phyloP scores from a whole-genome alignment of 2,113 vertebrate genomes.

The Macrotis lagotis region DNA sequence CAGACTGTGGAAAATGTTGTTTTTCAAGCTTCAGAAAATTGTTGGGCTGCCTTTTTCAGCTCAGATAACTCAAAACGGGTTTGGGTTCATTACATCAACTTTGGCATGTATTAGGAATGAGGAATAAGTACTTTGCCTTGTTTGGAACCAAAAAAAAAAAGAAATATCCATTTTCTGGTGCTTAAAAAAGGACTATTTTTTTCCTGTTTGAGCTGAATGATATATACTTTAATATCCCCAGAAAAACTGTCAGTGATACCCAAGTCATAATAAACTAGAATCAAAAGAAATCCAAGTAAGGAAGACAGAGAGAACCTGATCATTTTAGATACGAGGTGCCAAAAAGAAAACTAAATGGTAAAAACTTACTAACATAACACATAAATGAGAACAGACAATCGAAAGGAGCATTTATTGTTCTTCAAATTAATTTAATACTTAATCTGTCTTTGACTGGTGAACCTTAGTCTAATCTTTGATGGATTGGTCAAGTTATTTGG shows the following conservation, averaged over 20 bases:
- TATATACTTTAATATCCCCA: conserved; percentile 50
- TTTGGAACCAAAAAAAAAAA: conserved; percentile 26
- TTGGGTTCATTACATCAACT: conserved; percentile 39
- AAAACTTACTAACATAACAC: conserved; percentile 39
- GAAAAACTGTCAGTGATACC: conserved; percentile 68
- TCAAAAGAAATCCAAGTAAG: conserved; percentile 68
- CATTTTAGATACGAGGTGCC: conserved; percentile 56
- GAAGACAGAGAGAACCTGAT: conserved; percentile 26
- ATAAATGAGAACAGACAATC: conserved; percentile 52
- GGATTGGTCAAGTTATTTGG: not conserved
- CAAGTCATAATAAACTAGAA: conserved; percentile 69
- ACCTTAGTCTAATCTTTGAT: conserved; percentile 41
- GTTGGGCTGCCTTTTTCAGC: conserved; percentile 37
- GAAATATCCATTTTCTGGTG: not conserved
- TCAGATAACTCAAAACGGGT: conserved; percentile 59
- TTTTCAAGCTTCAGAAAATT: conserved; percentile 48
- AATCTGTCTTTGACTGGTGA: conserved; percentile 26
- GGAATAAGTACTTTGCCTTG: conserved; percentile 37
- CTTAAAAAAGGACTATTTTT: conserved; percentile 50
- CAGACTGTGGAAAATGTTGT: conserved; percentile 48
- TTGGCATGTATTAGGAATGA: conserved; percentile 22
- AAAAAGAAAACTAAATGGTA: conserved; percentile 63
- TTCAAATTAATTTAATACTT: conserved; percentile 57
- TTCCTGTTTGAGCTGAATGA: conserved; percentile 63
- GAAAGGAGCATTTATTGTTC: conserved; percentile 40